Percentiles rank a stretch among this genome's conserved stretches.
phyloP scores from a whole-genome alignment of 2,888 invertebrate species.

The Ecdyonurus torrentis region DNA sequence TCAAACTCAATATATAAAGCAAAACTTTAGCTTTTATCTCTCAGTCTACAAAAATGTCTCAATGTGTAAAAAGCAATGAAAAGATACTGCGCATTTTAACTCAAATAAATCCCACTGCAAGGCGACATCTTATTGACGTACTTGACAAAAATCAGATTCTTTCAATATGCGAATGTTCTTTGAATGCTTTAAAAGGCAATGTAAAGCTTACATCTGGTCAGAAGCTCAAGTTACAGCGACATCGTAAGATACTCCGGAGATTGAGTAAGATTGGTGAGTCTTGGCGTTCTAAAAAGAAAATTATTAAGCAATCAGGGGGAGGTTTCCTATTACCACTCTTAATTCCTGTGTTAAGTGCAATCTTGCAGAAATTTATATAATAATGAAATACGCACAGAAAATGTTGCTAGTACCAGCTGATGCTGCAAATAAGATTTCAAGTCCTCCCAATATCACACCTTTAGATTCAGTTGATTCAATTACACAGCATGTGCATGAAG shows the following conservation, averaged over 20 bases:
- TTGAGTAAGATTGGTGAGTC: not conserved
- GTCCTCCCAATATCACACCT: not conserved
- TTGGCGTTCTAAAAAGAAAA: not conserved
- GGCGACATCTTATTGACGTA: not conserved
- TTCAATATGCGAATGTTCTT: not conserved
- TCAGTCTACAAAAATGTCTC: not conserved
- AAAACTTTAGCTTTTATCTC: not conserved
- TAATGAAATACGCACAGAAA: conserved; percentile 1
- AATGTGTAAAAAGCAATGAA: not conserved
- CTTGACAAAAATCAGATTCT: not conserved
- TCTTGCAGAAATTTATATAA: not conserved
- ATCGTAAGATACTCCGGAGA: not conserved
- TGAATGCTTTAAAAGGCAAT: not conserved
- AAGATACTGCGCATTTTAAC: not conserved
- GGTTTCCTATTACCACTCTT: not conserved
- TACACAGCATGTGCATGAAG: not conserved
- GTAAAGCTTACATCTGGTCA: not conserved
- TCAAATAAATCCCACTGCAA: not conserved
- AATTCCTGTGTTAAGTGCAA: not conserved
- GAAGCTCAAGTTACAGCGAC: not conserved
- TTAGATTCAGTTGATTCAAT: not conserved
- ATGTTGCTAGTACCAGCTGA: not conserved
- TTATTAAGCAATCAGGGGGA: not conserved
- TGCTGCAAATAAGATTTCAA: no score
- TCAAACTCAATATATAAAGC: not conserved